These are phyloP conservation scores for Galerucella pusilla DNA, from an alignment of 2,888 invertebrate genomes.

Conservation along the genomic window DNA sequence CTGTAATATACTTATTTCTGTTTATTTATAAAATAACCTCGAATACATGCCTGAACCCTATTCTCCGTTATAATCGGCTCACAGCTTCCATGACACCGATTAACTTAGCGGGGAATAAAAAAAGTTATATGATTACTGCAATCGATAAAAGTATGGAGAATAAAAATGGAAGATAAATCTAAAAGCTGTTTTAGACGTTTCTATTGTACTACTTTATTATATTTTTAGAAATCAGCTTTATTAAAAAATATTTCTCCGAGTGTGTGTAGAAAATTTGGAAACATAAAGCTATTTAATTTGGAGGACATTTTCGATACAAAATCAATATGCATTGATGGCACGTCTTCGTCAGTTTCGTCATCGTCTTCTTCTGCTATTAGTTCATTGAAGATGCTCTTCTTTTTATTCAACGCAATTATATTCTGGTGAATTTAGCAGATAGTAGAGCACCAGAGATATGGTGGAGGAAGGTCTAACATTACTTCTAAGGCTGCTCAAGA, in stretches of 20 bases:
- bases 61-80: slow-evolving; percentile 1
- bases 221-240: not conserved
- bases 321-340: no score
- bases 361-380: no score
- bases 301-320: no score
- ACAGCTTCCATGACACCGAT: slow-evolving; percentile 8
- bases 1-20: not conserved
- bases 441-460: no score
- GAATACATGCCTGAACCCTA: not conserved
- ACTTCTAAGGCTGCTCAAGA: no score
- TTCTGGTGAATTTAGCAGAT: no score
- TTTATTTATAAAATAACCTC: slow-evolving; percentile 1
- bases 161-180: not conserved
- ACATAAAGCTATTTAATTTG: no score
- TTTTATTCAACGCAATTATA: no score
- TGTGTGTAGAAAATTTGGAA: not conserved
- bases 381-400: no score
- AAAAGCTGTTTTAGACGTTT: not conserved
- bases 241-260: not conserved
- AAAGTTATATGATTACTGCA: not conserved
- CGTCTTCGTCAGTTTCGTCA: no score
- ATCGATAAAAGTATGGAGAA: slow-evolving; percentile 5
- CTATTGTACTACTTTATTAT: not conserved
- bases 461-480: no score
- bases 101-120: slow-evolving; percentile 1